Conservation (phyloP, 2,113 vertebrate genomes). For the Tinamus guttatus region DNA sequence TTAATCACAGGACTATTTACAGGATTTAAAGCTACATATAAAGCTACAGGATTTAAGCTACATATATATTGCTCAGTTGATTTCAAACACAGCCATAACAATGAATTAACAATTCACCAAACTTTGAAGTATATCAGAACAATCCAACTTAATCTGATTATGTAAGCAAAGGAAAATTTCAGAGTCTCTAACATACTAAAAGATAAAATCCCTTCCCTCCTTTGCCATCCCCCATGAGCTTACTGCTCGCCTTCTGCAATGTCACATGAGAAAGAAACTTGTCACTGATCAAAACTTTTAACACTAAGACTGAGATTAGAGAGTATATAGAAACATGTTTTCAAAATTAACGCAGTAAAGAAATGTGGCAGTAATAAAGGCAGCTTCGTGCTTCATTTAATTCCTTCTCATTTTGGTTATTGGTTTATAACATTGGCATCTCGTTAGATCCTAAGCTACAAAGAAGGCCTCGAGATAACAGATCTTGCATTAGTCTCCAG, state of each 20-base stretch:
- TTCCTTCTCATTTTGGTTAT: conserved; percentile 29
- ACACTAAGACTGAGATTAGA: not conserved
- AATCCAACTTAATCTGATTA: not conserved
- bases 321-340: not conserved
- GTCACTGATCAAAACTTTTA: not conserved
- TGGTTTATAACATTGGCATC: conserved; percentile 15
- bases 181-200: not conserved
- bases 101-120: not conserved
- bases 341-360: conserved; percentile 28
- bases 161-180: not conserved
- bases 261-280: not conserved
- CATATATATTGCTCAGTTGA: not conserved
- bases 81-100: not conserved
- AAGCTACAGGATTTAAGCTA: no score
- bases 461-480: not conserved
- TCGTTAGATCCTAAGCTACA: not conserved
- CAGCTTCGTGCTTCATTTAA: not conserved
- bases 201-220: not conserved
- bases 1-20: not conserved
- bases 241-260: not conserved
- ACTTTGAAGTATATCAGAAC: not conserved
- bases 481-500: conserved; percentile 15
- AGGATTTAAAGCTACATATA: not conserved
- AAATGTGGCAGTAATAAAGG: not conserved
- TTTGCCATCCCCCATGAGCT: not conserved